Evolutionary conservation across 2,797 vertebrate species (phyloP).

Genomic region (Lepus oiostolus): DNA sequence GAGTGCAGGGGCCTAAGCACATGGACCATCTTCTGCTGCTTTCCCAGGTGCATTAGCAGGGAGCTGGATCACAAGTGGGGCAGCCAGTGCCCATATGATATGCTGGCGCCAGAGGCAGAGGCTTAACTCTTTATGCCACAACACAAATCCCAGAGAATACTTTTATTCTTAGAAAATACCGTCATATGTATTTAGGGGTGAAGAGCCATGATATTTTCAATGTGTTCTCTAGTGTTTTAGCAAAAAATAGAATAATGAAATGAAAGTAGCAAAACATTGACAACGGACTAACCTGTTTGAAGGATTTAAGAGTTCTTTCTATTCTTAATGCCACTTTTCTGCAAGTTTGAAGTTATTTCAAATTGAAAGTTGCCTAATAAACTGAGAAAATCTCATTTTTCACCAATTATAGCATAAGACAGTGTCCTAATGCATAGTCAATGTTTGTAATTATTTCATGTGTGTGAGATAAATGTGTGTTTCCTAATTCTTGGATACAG

Average conservation of each 20-base stretch:
- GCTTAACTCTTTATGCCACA: no score
- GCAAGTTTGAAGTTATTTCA: slow-evolving; percentile 49
- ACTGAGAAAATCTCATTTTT: slow-evolving; percentile 9
- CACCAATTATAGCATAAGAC: background rate
- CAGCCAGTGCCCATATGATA: no score
- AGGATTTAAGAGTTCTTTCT: background rate
- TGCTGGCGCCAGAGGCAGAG: no score
- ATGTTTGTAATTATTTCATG: slow-evolving; percentile 16
- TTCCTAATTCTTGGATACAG: background rate
- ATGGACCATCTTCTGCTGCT: no score
- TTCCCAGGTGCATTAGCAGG: no score
- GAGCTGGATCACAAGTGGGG: no score
- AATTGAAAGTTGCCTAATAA: background rate
- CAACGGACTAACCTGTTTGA: slow-evolving; percentile 15
- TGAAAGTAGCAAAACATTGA: background rate
- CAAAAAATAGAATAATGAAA: background rate
- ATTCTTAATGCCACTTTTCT: background rate
- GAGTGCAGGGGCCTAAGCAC: no score
- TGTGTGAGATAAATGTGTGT: slow-evolving; percentile 15
- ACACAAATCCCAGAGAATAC: no score
- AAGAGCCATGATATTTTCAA: slow-evolving; percentile 10
- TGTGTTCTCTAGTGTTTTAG: background rate
- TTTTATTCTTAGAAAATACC: background rate
- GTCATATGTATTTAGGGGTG: background rate
- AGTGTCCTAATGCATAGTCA: background rate